A percentile compares a stretch with the other conserved stretches of the same genome.
These are phyloP conservation scores for Rhorus exstirpatorius DNA, from an alignment of 2,888 invertebrate genomes.

Conservation along the genomic window DNA sequence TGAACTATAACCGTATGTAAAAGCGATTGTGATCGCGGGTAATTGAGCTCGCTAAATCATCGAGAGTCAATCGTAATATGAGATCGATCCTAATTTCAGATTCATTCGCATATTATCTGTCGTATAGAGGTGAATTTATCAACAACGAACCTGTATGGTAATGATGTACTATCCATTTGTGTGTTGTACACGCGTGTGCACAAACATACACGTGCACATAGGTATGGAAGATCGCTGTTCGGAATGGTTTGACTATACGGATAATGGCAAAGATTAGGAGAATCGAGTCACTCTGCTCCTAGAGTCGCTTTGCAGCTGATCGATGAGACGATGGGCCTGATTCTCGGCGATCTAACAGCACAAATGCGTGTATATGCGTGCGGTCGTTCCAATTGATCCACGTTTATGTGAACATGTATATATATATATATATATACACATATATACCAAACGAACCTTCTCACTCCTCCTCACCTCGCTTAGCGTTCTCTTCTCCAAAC, in stretches of 20 bases:
- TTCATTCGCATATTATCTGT: conserved; percentile 60
- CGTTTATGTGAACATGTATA: conserved; percentile 53
- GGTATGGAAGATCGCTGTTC: conserved; percentile 24
- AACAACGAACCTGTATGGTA: conserved; percentile 12
- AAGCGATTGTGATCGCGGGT: conserved; percentile 38
- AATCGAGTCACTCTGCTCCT: conserved; percentile 40
- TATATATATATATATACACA: not conserved
- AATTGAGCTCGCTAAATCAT: conserved; percentile 56
- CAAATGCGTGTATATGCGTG: conserved; percentile 20
- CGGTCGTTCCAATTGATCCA: conserved; percentile 63
- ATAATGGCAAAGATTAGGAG: conserved; percentile 62
- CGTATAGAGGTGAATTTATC: conserved; percentile 19
- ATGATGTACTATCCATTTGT: conserved; percentile 28
- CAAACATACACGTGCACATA: not conserved
- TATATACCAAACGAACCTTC: conserved; percentile 33
- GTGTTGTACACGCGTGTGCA: not conserved
- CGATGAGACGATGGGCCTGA: conserved; percentile 10
- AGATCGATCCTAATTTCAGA: conserved; percentile 66
- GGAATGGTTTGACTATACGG: conserved; percentile 40
- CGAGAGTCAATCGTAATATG: conserved; percentile 49
- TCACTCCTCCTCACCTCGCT: conserved; percentile 4
- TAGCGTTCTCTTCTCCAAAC: conserved; percentile 3
- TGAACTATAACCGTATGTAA: not conserved
- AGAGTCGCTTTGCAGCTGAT: conserved; percentile 43
- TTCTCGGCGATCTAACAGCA: not conserved